Evolutionary conservation across 2,888 invertebrate species (phyloP).

Genomic region (Tinea pellionella): DNA sequence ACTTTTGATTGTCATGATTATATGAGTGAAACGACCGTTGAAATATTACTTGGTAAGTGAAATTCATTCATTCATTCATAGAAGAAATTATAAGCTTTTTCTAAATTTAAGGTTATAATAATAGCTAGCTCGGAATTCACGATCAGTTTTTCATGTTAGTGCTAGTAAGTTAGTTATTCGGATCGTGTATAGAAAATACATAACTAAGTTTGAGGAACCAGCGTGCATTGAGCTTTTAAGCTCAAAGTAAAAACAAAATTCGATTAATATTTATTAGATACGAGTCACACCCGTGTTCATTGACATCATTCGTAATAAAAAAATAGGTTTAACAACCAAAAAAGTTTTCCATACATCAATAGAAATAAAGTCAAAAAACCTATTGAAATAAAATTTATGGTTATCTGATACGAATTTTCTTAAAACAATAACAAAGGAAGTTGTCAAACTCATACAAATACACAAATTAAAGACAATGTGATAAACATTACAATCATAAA

Average conservation of each 20-base stretch:
- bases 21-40: constrained; percentile 87
- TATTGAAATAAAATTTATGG: neutral
- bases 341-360: neutral
- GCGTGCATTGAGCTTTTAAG: too few species aligned
- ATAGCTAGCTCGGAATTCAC: too few species aligned
- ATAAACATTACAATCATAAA: constrained; percentile 2
- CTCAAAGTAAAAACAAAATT: neutral
- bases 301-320: too few species aligned
- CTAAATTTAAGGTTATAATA: too few species aligned
- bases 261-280: too few species aligned
- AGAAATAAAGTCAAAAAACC: neutral
- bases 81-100: too few species aligned
- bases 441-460: neutral
- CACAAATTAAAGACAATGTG: neutral
- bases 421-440: neutral
- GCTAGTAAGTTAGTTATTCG: too few species aligned
- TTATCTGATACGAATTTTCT: neutral
- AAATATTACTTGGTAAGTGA: constrained; percentile 79
- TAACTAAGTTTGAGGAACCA: too few species aligned
- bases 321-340: neutral
- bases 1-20: constrained; percentile 85
- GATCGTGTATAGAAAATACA: too few species aligned
- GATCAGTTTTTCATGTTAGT: too few species aligned
- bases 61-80: neutral
- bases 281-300: too few species aligned